Evolutionary conservation across 2,797 vertebrate species (phyloP).

Genomic region (Pteropus rufus): DNA sequence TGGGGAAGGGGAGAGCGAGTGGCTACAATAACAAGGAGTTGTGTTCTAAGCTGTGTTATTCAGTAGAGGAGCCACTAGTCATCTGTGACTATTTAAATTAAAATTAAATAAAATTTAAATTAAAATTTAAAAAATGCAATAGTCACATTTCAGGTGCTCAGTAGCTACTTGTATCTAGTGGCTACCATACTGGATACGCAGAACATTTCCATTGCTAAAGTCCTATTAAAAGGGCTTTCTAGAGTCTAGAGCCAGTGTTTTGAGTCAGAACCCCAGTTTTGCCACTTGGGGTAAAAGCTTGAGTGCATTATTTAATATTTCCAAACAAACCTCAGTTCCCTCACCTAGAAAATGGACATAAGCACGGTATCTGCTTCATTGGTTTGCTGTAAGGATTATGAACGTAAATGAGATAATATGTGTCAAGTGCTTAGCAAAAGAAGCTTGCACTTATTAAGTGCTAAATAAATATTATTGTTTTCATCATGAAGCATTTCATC

Average conservation of each 20-base stretch:
- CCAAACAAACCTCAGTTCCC: neutral
- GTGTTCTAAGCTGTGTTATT: neutral
- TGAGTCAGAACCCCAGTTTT: neutral
- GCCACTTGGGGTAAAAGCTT: neutral
- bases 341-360: slow-evolving; percentile 14
- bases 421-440: neutral
- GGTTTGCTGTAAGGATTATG: neutral
- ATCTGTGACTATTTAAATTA: neutral
- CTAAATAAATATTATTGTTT: neutral
- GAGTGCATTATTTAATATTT: neutral
- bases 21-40: neutral
- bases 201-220: neutral
- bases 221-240: neutral
- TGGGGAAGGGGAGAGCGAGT: neutral
- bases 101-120: neutral
- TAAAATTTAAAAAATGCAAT: neutral
- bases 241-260: neutral
- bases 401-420: neutral
- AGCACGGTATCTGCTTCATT: neutral
- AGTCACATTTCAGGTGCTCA: neutral
- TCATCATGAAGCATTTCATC: neutral
- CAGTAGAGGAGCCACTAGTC: neutral
- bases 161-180: neutral
- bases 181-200: neutral
- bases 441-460: neutral